Evolutionary conservation across 2,888 invertebrate genomes (phyloP).

Genomic region (Ectemnius continuus): DNA sequence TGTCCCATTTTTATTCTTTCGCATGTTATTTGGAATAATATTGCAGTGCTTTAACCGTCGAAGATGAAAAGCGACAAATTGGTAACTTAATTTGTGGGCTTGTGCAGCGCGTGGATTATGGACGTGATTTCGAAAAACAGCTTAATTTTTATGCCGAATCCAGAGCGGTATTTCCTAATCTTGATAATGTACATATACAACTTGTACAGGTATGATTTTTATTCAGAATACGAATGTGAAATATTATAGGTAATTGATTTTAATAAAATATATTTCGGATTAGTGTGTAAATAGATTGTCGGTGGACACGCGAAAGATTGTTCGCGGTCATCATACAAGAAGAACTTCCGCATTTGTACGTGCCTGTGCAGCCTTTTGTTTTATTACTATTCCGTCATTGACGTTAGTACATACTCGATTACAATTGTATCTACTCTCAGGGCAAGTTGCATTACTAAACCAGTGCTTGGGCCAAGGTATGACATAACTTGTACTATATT

Average conservation of each 20-base stretch:
- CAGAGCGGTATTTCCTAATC: constrained; percentile 92
- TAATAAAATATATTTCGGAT: constrained; percentile 48
- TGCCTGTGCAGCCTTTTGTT: constrained; percentile 97
- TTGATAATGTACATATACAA: constrained; percentile 91
- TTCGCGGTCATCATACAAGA: constrained; percentile 86
- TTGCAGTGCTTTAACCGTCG: constrained; percentile 90
- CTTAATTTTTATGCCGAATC: constrained; percentile 96
- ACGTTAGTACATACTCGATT: constrained; percentile 87
- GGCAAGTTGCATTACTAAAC: constrained; percentile 93
- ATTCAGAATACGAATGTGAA: constrained; percentile 9
- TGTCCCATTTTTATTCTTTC: background rate
- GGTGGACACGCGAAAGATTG: constrained; percentile 83
- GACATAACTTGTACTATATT: constrained; percentile 5
- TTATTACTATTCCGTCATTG: constrained; percentile 97
- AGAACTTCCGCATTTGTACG: constrained; percentile 92
- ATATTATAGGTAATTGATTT: constrained; percentile 14
- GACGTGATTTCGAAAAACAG: constrained; percentile 93
- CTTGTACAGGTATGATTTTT: constrained; percentile 87
- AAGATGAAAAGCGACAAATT: constrained; percentile 94
- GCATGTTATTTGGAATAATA: too few relatives aligned
- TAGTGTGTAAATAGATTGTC: constrained; percentile 91
- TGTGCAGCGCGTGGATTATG: constrained; percentile 89
- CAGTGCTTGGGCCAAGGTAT: constrained; percentile 94
- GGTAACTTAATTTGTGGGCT: constrained; percentile 90
- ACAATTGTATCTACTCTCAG: constrained; percentile 91